Evolutionary conservation across 2,888 invertebrate species (phyloP), one percentile per base, ranked within the genome.

Genomic region (Diabrotica balteata): DNA sequence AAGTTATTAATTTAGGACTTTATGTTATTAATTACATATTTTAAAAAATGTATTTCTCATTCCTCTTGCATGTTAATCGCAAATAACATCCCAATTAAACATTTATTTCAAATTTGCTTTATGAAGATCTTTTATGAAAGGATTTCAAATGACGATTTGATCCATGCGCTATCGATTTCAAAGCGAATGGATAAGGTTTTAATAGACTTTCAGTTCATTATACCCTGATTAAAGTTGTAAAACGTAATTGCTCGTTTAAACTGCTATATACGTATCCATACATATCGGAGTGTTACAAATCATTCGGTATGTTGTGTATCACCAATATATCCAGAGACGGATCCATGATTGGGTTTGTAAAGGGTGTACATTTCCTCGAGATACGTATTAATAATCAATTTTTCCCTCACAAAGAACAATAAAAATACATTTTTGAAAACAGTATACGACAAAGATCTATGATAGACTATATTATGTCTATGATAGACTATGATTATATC

Each of bases 181-280:
- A 57, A 57, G 58, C 49, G 51, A 72, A 75, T 74, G 73, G 73
- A 64, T 58, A 64, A 46, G 64, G 52, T 45, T 79, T 80, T 80
- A 79, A 80, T 82, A 81, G 80, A 78, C 81, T 78, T 73, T 78
- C 78, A 80, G 80, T 81, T 80, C 78, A 82, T 81, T 81, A 82
- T 78, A 71, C 76, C 76, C 79, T 79, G 80, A 81, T 80, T 81
- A 80, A 77, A 73, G 77, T 76, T 78, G 79, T 79, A 80, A 80
- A 80, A 79, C 77, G 78, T 69, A 69, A 68, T 68, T 66, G 66
- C 73, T 72, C 70, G 67, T 64, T 58, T 64, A 64, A 64, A 64
- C 64, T 64, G 58, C 58, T 58, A 64, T 63, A 52, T 55, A 53
- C 57, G 69, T 72, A 71, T 73, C 74, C 72, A 74, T 59, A 67